phyloP scores from a whole-genome alignment of 1,140 invertebrate genomes.

The Drosophila kikkawai region DNA sequence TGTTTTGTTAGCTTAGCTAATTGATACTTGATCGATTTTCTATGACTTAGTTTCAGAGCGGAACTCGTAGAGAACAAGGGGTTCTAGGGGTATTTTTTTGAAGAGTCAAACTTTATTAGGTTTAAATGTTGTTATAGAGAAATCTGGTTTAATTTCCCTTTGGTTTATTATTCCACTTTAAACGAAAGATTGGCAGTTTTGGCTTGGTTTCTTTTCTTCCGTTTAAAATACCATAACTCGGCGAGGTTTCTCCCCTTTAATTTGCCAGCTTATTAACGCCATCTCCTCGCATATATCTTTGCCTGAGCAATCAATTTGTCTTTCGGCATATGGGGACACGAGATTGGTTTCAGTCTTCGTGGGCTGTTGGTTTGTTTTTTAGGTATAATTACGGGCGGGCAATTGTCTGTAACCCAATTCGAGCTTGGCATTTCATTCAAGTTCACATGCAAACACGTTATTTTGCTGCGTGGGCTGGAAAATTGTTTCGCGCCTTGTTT shows the following conservation, averaged over 20 bases:
- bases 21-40: constrained; percentile 23
- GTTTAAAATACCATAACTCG: constrained; percentile 6
- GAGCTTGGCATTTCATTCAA: constrained; percentile 74
- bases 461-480: constrained; percentile 68
- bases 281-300: not conserved
- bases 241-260: constrained; percentile 23
- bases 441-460: constrained; percentile 67
- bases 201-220: not conserved
- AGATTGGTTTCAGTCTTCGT: constrained; percentile 29
- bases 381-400: constrained; percentile 51
- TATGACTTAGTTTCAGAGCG: constrained; percentile 13
- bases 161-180: not conserved
- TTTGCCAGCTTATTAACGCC: constrained; percentile 31
- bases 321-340: constrained; percentile 25
- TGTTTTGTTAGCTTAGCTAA: constrained; percentile 23
- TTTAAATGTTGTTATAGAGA: not conserved
- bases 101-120: not conserved
- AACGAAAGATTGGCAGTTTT: constrained; percentile 9
- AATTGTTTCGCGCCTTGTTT: constrained; percentile 77
- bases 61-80: not conserved
- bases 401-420: constrained; percentile 78
- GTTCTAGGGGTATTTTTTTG: not conserved
- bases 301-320: constrained; percentile 15
- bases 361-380: constrained; percentile 12
- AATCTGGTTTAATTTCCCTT: constrained; percentile 26